These are phyloP conservation scores for Edolisoma coerulescens DNA, from an alignment of 2,113 vertebrate genomes.

Conservation along the genomic window DNA sequence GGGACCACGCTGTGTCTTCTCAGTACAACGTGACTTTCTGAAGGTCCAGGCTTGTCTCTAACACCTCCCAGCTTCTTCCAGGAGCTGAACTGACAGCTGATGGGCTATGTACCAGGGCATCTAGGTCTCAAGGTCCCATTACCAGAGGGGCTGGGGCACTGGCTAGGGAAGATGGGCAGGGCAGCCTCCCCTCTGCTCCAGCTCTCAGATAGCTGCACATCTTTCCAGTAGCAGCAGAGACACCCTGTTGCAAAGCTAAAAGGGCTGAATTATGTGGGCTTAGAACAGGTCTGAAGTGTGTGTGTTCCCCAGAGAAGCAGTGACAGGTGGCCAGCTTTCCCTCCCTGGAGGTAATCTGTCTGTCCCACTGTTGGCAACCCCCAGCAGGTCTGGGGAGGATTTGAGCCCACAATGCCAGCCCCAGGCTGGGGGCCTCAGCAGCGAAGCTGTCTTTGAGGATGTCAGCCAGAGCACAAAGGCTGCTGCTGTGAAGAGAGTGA, in stretches of 20 bases:
- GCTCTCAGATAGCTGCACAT: background rate
- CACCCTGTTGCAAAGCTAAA: background rate
- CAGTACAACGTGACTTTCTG: background rate
- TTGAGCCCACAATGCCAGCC: background rate
- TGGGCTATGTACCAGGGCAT: background rate
- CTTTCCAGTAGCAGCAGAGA: background rate
- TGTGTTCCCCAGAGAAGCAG: background rate
- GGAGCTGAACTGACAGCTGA: background rate
- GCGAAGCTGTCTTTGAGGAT: background rate
- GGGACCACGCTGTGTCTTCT: background rate
- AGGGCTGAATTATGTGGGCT: background rate
- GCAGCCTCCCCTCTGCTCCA: background rate
- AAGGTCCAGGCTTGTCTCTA: background rate
- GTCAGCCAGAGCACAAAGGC: background rate
- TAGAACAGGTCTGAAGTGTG: background rate
- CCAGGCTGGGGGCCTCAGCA: background rate
- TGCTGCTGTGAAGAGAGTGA: background rate
- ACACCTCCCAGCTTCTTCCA: background rate
- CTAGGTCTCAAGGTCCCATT: background rate
- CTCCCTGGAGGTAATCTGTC: rapidly evolving
- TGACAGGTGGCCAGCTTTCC: background rate
- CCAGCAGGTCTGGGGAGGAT: background rate
- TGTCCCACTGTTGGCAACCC: background rate
- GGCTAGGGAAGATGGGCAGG: background rate
- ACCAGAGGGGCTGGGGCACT: background rate